These are phyloP conservation scores for Silurus lanzhouensis DNA, from an alignment of 2,797 vertebrate genomes.

Conservation along the genomic window DNA sequence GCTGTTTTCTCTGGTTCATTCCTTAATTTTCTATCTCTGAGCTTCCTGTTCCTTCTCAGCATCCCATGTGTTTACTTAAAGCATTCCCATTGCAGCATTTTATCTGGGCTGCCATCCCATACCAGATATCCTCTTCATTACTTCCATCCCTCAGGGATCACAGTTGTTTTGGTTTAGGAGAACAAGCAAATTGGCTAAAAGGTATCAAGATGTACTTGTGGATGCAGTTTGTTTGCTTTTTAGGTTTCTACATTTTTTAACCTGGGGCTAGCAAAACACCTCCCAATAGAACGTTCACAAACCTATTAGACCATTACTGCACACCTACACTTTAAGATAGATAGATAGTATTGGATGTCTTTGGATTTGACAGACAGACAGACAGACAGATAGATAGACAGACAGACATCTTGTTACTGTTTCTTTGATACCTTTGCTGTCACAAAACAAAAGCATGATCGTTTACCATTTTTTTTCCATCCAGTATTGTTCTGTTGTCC, in stretches of 20 bases:
- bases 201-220: constrained; percentile 14
- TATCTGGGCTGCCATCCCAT: constrained; percentile 46
- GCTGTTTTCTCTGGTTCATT: constrained; percentile 9
- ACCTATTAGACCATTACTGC: background rate
- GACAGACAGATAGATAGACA: too few relatives aligned
- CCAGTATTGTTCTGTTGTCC: background rate
- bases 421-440: too few relatives aligned
- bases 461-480: background rate
- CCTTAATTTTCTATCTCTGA: background rate
- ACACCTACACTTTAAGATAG: background rate
- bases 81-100: constrained; percentile 45
- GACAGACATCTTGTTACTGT: too few relatives aligned
- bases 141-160: constrained; percentile 32
- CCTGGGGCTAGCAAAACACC: background rate
- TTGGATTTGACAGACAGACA: too few relatives aligned
- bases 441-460: background rate
- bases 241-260: constrained; percentile 18
- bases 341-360: background rate
- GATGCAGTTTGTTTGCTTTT: constrained; percentile 17
- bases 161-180: constrained; percentile 24
- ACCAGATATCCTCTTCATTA: constrained; percentile 47
- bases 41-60: background rate
- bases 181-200: constrained; percentile 32
- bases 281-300: background rate
- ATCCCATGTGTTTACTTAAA: constrained; percentile 40